Evolutionary conservation across 2,113 vertebrate species (phyloP).

Genomic region (Lutjanus erythropterus): DNA sequence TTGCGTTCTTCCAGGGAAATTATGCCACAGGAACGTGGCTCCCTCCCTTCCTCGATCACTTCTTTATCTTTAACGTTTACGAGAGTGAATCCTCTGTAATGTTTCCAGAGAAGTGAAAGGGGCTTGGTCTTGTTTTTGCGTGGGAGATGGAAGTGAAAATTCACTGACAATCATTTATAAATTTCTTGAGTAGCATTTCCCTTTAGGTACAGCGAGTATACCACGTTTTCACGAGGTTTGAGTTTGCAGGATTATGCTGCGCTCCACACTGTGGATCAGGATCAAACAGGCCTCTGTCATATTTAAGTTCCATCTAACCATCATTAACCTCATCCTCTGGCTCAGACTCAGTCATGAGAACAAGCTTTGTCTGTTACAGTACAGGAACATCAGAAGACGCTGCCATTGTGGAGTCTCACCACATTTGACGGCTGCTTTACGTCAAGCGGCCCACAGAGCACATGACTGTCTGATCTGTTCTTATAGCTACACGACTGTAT

Average conservation of each 20-base stretch:
- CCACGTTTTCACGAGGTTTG: slow-evolving; percentile 35
- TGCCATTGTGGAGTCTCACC: slow-evolving; percentile 17
- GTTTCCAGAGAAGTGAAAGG: slow-evolving; percentile 52
- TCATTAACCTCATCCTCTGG: slow-evolving; percentile 32
- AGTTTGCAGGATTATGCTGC: slow-evolving; percentile 52
- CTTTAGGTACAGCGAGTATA: not conserved
- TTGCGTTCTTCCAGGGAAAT: not conserved
- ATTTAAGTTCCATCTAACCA: slow-evolving; percentile 21
- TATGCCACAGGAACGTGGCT: not conserved
- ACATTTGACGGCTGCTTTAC: slow-evolving; percentile 32
- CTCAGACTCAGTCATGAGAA: slow-evolving; percentile 49
- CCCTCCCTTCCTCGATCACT: slow-evolving; percentile 1
- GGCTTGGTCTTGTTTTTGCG: slow-evolving; percentile 2
- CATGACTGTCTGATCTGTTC: slow-evolving; percentile 28
- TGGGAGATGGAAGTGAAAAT: slow-evolving; percentile 42
- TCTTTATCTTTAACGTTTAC: not conserved
- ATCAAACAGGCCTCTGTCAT: slow-evolving; percentile 60
- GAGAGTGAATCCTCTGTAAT: not conserved
- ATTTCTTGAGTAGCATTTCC: not conserved
- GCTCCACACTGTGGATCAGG: slow-evolving; percentile 47
- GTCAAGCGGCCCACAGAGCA: slow-evolving; percentile 23
- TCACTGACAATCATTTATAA: not conserved
- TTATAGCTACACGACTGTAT: slow-evolving; percentile 12
- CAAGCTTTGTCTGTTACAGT: slow-evolving; percentile 39
- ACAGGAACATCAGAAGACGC: slow-evolving; percentile 44